Evolutionary conservation across 2,797 vertebrate species (phyloP), one percentile per base, ranked within the genome.

Genomic region (Paratrypauchen microcephalus): DNA sequence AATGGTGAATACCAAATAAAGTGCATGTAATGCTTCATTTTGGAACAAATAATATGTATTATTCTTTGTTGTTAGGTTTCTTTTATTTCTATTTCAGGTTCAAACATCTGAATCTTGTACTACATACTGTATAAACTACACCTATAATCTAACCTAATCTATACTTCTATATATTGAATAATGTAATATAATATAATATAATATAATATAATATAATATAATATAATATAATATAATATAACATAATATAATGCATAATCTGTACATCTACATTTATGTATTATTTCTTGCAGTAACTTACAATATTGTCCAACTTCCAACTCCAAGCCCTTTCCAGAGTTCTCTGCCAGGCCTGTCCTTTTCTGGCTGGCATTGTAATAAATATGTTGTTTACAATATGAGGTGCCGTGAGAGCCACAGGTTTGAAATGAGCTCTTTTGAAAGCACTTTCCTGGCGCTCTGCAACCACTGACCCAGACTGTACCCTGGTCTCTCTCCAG

Each of bases 401-500:
- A 56, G 41, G 23, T 9, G 13, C 23, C 18, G 61, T 47, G 61
- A 47, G 41, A 64, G 41, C 61, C 21, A 64, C 50, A 24, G 59
- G 55, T 55, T 62, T 32, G 48, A 67, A 18, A 30, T 48, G 48
- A 62, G n/a, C 30, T 59, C 7, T 58, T 72, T 41, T 68, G 23
- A 55, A 54, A 55, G n/a, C 28, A 36, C 39, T 54, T 69, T 8
- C 45, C 69, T 7, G 23, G 47, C 59, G 39, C 66, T 39, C 54
- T 52, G 45, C 65, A 82, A 60, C 47, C 58, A 8, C 5, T 78
- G 76, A 79, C 50, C 66, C 78, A 52, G 18, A 24, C 62, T 65
- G 60, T 67, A 39, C 41, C 23, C 66, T 30, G 47, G 28, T 12
- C 7, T 19, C 12, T 12, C 9, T 57, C 26, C 15, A 59, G 52